Evolutionary conservation across 64 coral and sea anemone genomes (phyloP), one percentile per base, ranked within the genome.

Genomic region (Trachythela sp.): DNA sequence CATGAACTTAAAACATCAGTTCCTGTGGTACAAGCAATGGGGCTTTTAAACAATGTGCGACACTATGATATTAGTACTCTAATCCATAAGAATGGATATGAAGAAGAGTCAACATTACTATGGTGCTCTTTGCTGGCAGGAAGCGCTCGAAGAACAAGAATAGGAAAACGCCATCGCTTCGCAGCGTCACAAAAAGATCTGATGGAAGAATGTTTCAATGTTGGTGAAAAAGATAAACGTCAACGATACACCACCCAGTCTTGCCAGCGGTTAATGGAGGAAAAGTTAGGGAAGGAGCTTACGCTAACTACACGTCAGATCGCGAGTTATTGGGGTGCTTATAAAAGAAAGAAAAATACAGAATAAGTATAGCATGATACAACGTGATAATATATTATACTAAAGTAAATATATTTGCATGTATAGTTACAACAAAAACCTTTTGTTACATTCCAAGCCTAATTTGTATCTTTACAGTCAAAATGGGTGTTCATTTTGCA

Each of bases 141-240:
- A 13, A 72, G 68, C 29, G 68, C 68, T 26, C 17, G 13, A 11
- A 72, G 29, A 35, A n/a, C 24, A 72, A 72, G 11, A 72, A 26
- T 31, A 22, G n/a, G 0, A 1, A 35, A 35, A 72, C 24, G 0
- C 13, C 10, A 31, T 14, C 68, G 68, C 68, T 72, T 72, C 24
- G 29, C 1, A 13, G 33, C 10, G 10, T 26, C 14, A 31, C 68
- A 72, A 72, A 72, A 72, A 72, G 26, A n/a, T 31, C 1, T 72
- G 26, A 72, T 72, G 68, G 15, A 72, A n/a, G 68, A 27, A 26
- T 72, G 68, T n/a, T n/a, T n/a, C n/a, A n/a, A n/a, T n/a, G n/a
- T n/a, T n/a, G n/a, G n/a, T n/a, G n/a, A n/a, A n/a, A 72, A 35
- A 72, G 68, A 72, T 35, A 72, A 72, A 35, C 68, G 68, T 24